A percentile compares a stretch with the other conserved stretches of the same genome.
These are phyloP conservation scores for Steatocranus sp. DNA, from an alignment of 2,797 vertebrate species.

Conservation along the genomic window DNA sequence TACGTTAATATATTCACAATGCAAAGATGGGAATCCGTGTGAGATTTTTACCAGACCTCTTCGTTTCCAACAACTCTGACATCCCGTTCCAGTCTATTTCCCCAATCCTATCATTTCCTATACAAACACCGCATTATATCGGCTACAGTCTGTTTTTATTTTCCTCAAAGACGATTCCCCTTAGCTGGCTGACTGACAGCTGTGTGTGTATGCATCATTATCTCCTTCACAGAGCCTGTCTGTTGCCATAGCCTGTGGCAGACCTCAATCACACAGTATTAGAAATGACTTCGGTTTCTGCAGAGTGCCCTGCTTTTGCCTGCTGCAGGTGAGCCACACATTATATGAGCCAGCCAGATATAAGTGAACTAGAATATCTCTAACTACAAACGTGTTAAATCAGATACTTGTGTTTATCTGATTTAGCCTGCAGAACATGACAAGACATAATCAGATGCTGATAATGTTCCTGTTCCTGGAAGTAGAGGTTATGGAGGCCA, in stretches of 20 bases:
- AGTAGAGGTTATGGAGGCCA: constrained; percentile 3
- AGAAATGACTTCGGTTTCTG: constrained; percentile 49
- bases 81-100: constrained; percentile 44
- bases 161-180: constrained; percentile 57
- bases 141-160: constrained; percentile 60
- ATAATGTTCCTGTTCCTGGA: constrained; percentile 18
- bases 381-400: constrained; percentile 8
- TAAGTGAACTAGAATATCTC: constrained; percentile 1
- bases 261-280: constrained; percentile 61
- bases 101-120: constrained; percentile 57
- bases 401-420: constrained; percentile 5
- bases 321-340: constrained; percentile 36
- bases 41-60: constrained; percentile 27
- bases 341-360: constrained; percentile 4
- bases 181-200: constrained; percentile 65
- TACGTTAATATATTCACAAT: neutral
- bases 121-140: constrained; percentile 61
- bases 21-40: neutral
- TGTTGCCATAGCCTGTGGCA: constrained; percentile 62
- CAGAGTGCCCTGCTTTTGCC: neutral
- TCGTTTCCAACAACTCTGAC: constrained; percentile 34
- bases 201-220: constrained; percentile 67
- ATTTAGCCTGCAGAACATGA: neutral
- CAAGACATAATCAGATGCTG: constrained; percentile 16
- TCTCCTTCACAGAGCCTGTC: constrained; percentile 63